Evolutionary conservation across 2,888 invertebrate species (phyloP).

Genomic region (Rhagophthalmus giganteus): DNA sequence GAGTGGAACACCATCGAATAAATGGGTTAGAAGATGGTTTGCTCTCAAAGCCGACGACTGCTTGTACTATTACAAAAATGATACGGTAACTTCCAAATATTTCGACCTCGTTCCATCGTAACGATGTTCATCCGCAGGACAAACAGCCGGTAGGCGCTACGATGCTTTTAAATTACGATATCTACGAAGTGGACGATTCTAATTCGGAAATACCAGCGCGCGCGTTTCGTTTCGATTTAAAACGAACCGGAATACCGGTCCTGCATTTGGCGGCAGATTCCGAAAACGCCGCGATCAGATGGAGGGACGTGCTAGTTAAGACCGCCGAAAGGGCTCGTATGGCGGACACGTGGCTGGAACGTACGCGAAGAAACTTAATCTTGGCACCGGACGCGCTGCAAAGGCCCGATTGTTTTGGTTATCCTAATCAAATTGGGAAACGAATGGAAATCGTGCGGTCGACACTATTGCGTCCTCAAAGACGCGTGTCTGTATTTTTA

Average conservation of each 20-base stretch:
- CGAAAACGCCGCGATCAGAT: constrained; percentile 71
- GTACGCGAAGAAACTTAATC: constrained; percentile 78
- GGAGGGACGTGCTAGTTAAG: constrained; percentile 77
- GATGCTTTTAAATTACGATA: constrained; percentile 80
- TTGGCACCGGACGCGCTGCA: constrained; percentile 78
- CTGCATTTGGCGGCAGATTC: constrained; percentile 81
- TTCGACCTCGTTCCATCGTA: constrained; percentile 31
- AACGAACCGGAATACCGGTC: constrained; percentile 70
- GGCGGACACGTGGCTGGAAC: constrained; percentile 70
- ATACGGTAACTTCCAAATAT: constrained; percentile 63
- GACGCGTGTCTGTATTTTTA: constrained; percentile 95
- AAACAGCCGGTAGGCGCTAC: constrained; percentile 88
- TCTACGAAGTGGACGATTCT: constrained; percentile 61
- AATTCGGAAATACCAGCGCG: constrained; percentile 67
- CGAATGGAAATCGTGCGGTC: constrained; percentile 87
- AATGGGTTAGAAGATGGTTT: constrained; percentile 92
- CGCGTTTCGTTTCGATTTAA: constrained; percentile 66
- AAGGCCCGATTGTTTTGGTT: constrained; percentile 91
- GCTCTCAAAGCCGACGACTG: constrained; percentile 89
- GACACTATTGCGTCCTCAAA: constrained; percentile 91
- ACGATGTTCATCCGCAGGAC: too few species aligned
- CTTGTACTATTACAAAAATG: constrained; percentile 92
- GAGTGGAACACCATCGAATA: constrained; percentile 59
- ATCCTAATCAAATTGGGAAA: constrained; percentile 84
- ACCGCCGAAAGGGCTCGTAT: constrained; percentile 65